Evolutionary conservation across 2,113 vertebrate species (phyloP), one percentile per base, ranked within the genome.

Genomic region (Hydrolagus affinis): DNA sequence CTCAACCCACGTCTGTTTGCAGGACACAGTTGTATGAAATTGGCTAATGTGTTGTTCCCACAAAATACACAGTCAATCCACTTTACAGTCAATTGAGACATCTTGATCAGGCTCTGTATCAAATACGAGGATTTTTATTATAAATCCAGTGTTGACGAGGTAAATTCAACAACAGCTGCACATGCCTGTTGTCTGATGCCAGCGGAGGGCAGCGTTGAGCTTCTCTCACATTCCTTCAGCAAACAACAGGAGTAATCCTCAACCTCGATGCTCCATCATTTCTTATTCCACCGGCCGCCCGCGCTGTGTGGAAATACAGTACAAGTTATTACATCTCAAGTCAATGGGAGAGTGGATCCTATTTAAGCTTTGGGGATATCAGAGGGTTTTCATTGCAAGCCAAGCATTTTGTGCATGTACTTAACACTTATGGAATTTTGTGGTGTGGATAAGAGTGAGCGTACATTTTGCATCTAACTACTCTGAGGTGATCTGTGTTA

Each of bases 401-500:
- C 25, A 80, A 64, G 77, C 44, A 44, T 6, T 44, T 6, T 44
- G 44, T 6, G n/a, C n/a, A n/a, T 44, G 44, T 44, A 44, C 77
- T 80, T 66, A 64, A 15, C 64, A 80, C 28, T 80, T n/a, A 59
- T 64, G 60, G 23, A 80, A 80, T 80, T 80, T 57, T 64, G 77
- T 80, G 15, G 23, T 17, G 56, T 80, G 4, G 25, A 80, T 80
- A 64, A 30, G 23, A 80, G 11, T 23, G 15, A 30, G 60, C 77
- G 10, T 80, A 25, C 28, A 80, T 80, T 80, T 60, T 80, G n/a
- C 11, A 80, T 19, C 77, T 28, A 80, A 64, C 7, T 62, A 64
- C 77, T 15, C 60, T 64, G 21, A 80, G 77, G 77, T 60, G 25
- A 80, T 60, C 25, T 10, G 23, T 80, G 64, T 80, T 80, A 80